phyloP scores from a whole-genome alignment of 2,113 vertebrate genomes.

The Procavia capensis region DNA sequence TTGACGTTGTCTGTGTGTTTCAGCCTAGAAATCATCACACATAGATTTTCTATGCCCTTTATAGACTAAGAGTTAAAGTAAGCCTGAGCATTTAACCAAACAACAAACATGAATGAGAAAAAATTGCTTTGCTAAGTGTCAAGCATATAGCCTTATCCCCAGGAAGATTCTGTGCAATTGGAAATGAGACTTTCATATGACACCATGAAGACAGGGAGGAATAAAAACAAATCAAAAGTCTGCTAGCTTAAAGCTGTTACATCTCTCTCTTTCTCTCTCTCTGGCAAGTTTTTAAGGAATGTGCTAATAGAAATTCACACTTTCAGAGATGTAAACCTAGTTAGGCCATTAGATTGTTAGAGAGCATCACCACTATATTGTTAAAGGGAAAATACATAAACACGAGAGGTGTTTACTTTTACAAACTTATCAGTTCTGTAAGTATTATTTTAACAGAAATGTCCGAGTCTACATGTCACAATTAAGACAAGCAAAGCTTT shows the following conservation, averaged over 20 bases:
- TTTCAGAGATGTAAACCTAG: conserved; percentile 46
- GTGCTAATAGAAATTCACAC: conserved; percentile 73
- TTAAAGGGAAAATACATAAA: not conserved
- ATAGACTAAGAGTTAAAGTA: conserved; percentile 54
- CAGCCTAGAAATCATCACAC: conserved; percentile 77
- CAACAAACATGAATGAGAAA: conserved; percentile 10
- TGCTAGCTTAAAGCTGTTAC: not conserved
- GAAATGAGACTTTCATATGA: conserved; percentile 20
- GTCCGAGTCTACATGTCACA: not conserved
- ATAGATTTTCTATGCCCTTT: conserved; percentile 68
- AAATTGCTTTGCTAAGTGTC: conserved; percentile 18
- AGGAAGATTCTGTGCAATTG: conserved; percentile 7
- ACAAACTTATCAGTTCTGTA: not conserved
- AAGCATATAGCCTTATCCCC: conserved; percentile 4
- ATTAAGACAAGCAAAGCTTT: not conserved
- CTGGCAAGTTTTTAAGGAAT: conserved; percentile 53
- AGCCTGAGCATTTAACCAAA: conserved; percentile 69
- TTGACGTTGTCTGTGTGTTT: conserved; percentile 79
- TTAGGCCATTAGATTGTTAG: conserved; percentile 3
- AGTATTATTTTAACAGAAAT: not conserved
- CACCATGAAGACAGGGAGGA: not conserved
- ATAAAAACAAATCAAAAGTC: conserved; percentile 60
- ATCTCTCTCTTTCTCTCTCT: not conserved
- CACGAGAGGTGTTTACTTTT: not conserved
- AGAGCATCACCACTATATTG: not conserved